Evolutionary conservation across 2,113 vertebrate genomes (phyloP).

Genomic region (Lamprologus sp.): DNA sequence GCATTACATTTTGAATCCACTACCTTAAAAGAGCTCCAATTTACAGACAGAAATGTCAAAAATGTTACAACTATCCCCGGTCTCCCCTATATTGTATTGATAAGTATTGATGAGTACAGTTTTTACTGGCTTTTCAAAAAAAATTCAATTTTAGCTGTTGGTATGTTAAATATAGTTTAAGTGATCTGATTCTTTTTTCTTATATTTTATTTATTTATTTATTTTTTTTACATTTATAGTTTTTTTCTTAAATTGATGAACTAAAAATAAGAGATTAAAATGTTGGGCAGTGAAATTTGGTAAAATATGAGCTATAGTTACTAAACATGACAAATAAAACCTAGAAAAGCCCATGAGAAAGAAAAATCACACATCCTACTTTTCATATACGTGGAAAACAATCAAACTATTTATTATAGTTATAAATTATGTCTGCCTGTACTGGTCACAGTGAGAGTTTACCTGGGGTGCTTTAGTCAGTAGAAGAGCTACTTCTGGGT

Average conservation of each 20-base stretch:
- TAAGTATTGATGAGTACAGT: neutral
- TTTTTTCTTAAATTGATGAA: neutral
- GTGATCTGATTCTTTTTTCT: neutral
- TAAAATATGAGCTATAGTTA: neutral
- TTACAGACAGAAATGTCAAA: too few relatives aligned
- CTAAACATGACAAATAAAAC: neutral
- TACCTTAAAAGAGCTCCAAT: too few relatives aligned
- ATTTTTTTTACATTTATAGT: neutral
- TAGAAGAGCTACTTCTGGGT: conserved; percentile 87
- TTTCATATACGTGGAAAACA: neutral
- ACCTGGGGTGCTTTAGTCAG: conserved; percentile 95
- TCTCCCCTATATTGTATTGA: neutral
- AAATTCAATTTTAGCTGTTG: neutral
- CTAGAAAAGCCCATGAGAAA: neutral
- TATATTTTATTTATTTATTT: neutral
- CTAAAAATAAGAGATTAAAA: neutral
- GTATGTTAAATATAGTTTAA: neutral
- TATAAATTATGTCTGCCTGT: neutral
- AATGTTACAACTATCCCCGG: too few relatives aligned
- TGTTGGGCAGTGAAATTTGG: neutral
- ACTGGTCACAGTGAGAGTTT: neutral
- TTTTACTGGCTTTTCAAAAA: neutral
- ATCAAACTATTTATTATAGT: neutral
- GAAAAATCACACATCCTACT: neutral
- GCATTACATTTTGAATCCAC: too few relatives aligned